phyloP scores from a whole-genome alignment of 2,888 invertebrate species.

The Hydrotaea diabolus region DNA sequence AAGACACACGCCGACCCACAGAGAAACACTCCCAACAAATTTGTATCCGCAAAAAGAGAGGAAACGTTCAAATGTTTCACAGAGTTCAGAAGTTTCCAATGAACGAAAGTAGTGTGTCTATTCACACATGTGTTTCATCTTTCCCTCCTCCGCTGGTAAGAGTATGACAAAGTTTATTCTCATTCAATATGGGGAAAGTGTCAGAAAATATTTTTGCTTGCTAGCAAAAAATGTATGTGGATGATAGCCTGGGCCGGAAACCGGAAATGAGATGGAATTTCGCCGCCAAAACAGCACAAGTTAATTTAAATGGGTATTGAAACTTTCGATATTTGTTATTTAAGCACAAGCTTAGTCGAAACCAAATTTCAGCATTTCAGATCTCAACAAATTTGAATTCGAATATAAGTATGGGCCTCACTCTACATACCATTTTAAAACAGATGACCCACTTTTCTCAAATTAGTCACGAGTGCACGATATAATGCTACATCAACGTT shows the following conservation, averaged over 20 bases:
- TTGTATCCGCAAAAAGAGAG: background rate
- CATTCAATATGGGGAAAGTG: background rate
- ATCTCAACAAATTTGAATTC: no score
- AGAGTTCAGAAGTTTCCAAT: background rate
- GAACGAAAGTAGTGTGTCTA: background rate
- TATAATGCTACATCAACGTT: no score
- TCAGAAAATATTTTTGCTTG: background rate
- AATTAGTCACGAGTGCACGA: no score
- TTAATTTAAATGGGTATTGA: no score
- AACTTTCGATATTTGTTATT: no score
- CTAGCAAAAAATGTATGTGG: background rate
- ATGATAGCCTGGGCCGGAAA: background rate
- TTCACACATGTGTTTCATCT: background rate
- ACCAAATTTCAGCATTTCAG: no score
- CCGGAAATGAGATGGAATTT: background rate
- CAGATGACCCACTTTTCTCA: no score
- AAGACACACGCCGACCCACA: background rate
- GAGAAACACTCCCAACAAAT: background rate
- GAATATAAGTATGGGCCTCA: no score
- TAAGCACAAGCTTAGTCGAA: no score
- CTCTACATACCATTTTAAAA: no score
- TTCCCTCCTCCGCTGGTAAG: no score
- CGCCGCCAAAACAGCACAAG: no score
- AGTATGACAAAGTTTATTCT: background rate
- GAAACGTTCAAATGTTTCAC: conserved; percentile 6